phyloP scores from a whole-genome alignment of 2,113 vertebrate species.

The Chionis minor region DNA sequence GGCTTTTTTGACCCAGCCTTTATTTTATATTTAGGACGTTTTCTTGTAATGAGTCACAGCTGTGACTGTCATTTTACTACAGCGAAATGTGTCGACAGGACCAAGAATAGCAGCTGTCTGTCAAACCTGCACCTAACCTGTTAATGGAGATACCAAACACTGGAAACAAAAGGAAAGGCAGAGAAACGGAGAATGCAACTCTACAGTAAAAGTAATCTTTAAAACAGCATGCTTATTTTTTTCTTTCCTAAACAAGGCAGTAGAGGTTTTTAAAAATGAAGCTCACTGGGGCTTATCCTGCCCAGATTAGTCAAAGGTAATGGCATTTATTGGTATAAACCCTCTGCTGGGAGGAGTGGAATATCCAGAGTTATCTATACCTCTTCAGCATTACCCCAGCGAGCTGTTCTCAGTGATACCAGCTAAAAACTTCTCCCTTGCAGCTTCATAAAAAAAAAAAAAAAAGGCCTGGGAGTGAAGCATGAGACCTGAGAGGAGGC shows the following conservation, averaged over 20 bases:
- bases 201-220: neutral
- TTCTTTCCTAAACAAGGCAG: neutral
- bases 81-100: constrained; percentile 66
- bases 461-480: neutral
- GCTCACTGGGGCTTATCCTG: neutral
- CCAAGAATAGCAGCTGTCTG: constrained; percentile 74
- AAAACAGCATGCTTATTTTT: neutral
- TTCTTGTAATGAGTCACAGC: constrained; percentile 69
- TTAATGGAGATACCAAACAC: constrained; percentile 60
- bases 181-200: constrained; percentile 38
- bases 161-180: constrained; percentile 61
- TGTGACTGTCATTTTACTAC: constrained; percentile 67
- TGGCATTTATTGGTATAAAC: neutral
- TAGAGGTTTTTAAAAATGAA: neutral
- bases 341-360: neutral
- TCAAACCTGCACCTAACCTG: constrained; percentile 56
- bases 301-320: neutral
- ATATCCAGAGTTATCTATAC: neutral
- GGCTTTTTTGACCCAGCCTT: constrained; percentile 51
- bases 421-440: neutral
- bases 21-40: constrained; percentile 64
- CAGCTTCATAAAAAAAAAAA: neutral
- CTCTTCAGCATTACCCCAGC: neutral
- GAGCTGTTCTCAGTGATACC: neutral
- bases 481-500: neutral